phyloP scores from a whole-genome alignment of 2,888 invertebrate genomes.

The Latrodectus hesperus region DNA sequence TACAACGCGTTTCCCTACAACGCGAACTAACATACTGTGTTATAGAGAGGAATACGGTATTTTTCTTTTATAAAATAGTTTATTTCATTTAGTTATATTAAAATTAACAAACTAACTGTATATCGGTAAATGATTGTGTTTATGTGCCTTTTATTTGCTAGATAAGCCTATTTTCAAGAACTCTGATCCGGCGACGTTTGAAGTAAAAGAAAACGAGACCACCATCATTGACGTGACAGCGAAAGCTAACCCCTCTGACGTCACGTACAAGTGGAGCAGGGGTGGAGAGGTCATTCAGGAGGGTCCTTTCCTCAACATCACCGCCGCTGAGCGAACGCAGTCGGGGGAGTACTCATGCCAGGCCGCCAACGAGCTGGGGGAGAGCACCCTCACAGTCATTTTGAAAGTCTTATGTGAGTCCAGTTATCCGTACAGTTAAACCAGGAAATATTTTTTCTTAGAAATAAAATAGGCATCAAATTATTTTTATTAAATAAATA shows the following conservation, averaged over 20 bases:
- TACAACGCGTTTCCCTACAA: no score
- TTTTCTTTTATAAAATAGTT: no score
- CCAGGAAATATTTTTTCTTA: no score
- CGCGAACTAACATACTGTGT: no score
- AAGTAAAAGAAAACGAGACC: slow-evolving; percentile 83
- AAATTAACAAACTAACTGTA: no score
- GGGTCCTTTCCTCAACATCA: slow-evolving; percentile 84
- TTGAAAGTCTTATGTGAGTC: slow-evolving; percentile 84
- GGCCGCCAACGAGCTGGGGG: slow-evolving; percentile 91
- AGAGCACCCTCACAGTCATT: slow-evolving; percentile 84
- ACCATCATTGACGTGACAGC: slow-evolving; percentile 86
- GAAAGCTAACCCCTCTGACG: slow-evolving; percentile 87
- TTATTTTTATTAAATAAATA: no score
- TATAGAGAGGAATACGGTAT: no score
- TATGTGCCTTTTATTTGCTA: slow-evolving; percentile 71
- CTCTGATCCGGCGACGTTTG: slow-evolving; percentile 72
- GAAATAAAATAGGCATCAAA: no score
- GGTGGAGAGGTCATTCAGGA: slow-evolving; percentile 39
- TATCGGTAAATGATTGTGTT: no score
- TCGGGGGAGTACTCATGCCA: slow-evolving; percentile 90
- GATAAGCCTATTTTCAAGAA: slow-evolving; percentile 76
- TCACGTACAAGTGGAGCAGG: slow-evolving; percentile 88
- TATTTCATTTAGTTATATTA: no score
- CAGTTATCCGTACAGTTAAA: neutral
- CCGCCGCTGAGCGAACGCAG: slow-evolving; percentile 85